These are phyloP conservation scores for Drosophila neutralis DNA, from an alignment of 2,888 invertebrate genomes.

Conservation along the genomic window DNA sequence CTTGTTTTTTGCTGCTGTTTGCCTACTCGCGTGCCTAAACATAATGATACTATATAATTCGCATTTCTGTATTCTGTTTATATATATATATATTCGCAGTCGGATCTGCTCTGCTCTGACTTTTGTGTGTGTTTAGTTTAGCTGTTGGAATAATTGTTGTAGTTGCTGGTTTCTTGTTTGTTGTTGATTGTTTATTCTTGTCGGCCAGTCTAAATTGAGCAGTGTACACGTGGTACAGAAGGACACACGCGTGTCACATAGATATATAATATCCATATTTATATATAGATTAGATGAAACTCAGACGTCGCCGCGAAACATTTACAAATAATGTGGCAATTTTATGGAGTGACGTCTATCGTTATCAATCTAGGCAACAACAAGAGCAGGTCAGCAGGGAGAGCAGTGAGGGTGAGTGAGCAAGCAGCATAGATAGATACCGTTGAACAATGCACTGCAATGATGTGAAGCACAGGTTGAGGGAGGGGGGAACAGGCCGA, in stretches of 20 bases:
- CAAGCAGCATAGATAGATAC: too few relatives aligned
- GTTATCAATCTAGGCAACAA: neutral
- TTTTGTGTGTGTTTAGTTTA: constrained; percentile 36
- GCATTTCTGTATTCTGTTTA: constrained; percentile 28
- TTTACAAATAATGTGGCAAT: constrained; percentile 32
- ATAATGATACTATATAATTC: constrained; percentile 37
- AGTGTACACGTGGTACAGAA: constrained; percentile 12
- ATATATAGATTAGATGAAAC: constrained; percentile 53
- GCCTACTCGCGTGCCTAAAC: constrained; percentile 48
- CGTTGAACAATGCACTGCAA: too few relatives aligned
- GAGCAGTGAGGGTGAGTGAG: too few relatives aligned
- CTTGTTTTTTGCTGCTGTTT: constrained; percentile 14
- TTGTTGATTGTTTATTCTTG: constrained; percentile 16
- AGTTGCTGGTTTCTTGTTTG: constrained; percentile 7
- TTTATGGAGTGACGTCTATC: constrained; percentile 11
- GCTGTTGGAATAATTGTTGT: constrained; percentile 33
- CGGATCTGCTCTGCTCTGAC: neutral
- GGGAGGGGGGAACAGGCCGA: too few relatives aligned
- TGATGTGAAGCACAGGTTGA: too few relatives aligned
- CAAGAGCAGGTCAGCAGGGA: constrained; percentile 5
- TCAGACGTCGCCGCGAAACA: constrained; percentile 29
- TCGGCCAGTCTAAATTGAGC: constrained; percentile 39
- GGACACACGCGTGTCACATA: constrained; percentile 12
- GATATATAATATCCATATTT: neutral
- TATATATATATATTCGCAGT: constrained; percentile 12